Percentiles rank a stretch among this genome's conserved stretches.
Conservation (phyloP, 2,888 invertebrate species). For the Alloscopus bannaensis region DNA sequence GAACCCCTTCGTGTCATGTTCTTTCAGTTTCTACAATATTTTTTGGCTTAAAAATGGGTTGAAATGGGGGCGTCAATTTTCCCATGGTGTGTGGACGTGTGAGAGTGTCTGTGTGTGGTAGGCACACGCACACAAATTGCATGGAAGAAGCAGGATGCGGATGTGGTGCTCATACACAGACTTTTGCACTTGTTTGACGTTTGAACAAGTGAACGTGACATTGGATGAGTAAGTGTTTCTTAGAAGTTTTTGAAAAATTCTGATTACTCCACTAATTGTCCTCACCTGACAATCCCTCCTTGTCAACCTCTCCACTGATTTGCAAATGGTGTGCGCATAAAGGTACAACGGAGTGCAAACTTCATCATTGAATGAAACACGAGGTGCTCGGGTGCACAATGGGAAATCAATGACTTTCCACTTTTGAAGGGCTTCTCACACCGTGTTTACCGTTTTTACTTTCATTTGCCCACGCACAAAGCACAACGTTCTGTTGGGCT, state of each 20-base stretch:
- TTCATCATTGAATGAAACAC: neutral
- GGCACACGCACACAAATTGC: too few relatives aligned
- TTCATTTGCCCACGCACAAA: too few relatives aligned
- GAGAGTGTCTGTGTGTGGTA: neutral
- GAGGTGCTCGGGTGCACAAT: slow-evolving; percentile 20
- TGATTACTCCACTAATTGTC: neutral
- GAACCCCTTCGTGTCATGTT: neutral
- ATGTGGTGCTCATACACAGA: neutral
- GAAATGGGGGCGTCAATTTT: slow-evolving; percentile 4
- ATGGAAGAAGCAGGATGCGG: slow-evolving; percentile 12
- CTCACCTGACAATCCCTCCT: neutral
- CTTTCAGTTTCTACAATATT: neutral
- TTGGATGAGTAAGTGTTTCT: neutral
- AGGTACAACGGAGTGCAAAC: neutral
- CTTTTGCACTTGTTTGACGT: neutral
- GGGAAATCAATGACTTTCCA: slow-evolving; percentile 18
- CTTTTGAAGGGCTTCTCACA: too few relatives aligned
- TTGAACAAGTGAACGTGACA: neutral
- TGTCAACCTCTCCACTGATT: neutral
- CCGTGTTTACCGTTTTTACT: too few relatives aligned
- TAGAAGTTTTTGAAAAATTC: neutral
- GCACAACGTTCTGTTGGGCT: neutral
- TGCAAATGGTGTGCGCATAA: neutral
- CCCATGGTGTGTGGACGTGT: neutral
- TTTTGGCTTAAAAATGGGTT: neutral